Evolutionary conservation across 2,888 invertebrate species (phyloP).

Genomic region (Coelopa pilipes): DNA sequence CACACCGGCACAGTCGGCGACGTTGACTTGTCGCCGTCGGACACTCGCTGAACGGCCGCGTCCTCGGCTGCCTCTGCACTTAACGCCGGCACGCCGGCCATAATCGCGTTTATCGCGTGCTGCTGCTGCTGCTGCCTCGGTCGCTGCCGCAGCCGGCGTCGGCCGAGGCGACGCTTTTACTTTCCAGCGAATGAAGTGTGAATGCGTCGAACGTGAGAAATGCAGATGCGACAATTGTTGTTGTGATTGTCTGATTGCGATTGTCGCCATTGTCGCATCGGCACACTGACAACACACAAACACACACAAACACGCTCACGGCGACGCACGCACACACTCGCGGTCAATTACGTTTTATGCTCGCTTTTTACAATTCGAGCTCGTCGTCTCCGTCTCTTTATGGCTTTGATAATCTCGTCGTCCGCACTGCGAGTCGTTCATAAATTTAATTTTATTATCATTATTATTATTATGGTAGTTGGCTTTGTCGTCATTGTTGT

Average conservation of each 20-base stretch:
- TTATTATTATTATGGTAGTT: no score
- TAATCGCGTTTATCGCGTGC: slow-evolving; percentile 3
- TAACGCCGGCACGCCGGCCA: not conserved
- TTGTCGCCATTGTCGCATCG: not conserved
- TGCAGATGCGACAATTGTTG: not conserved
- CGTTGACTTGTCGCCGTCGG: no score
- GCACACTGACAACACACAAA: not conserved
- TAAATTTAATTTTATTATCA: not conserved
- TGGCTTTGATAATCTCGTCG: not conserved
- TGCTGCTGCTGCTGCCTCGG: not conserved
- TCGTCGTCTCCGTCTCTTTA: not conserved
- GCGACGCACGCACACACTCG: not conserved
- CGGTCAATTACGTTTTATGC: no score
- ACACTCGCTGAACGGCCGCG: not conserved
- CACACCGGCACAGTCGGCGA: no score
- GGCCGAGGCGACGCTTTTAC: slow-evolving; percentile 17
- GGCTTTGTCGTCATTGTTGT: not conserved
- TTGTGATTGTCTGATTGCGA: not conserved
- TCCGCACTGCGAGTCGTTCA: not conserved
- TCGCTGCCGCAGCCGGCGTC: not conserved
- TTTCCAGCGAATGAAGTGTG: slow-evolving; percentile 18
- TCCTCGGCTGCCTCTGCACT: not conserved
- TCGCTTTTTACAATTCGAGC: not conserved
- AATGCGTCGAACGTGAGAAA: slow-evolving; percentile 21
- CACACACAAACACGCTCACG: not conserved